Percentiles rank a stretch among this genome's conserved stretches.
These are phyloP conservation scores for Ridgeia piscesae DNA, from an alignment of 1,140 invertebrate genomes.

Conservation along the genomic window DNA sequence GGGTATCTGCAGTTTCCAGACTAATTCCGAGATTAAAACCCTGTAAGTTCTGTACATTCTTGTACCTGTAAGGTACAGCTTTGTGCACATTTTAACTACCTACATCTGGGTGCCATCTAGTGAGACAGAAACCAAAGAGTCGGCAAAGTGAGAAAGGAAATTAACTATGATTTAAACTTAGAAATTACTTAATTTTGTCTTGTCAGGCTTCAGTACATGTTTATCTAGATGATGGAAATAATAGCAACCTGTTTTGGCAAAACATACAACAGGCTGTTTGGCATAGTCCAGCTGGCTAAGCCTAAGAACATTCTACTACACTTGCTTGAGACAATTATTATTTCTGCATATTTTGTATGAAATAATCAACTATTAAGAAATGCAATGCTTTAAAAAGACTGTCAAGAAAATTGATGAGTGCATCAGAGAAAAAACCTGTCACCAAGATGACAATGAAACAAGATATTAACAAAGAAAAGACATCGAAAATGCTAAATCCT, in stretches of 20 bases:
- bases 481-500: no score
- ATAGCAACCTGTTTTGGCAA: background rate
- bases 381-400: no score
- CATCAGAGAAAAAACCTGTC: no score
- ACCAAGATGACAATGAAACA: no score
- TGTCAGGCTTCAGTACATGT: background rate
- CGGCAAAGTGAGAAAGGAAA: background rate
- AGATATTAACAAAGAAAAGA: no score
- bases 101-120: background rate
- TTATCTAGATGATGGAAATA: background rate
- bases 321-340: background rate
- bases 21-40: background rate
- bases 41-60: background rate
- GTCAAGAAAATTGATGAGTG: no score
- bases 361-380: no score
- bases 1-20: background rate
- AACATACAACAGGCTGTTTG: background rate
- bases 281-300: background rate
- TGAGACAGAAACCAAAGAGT: background rate
- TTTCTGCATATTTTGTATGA: background rate
- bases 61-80: background rate
- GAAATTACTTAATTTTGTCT: background rate
- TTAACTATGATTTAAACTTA: background rate
- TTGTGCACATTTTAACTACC: background rate
- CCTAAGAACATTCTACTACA: background rate